Conservation (phyloP, 2,797 vertebrate species). For the Arremon aurantiirostris region DNA sequence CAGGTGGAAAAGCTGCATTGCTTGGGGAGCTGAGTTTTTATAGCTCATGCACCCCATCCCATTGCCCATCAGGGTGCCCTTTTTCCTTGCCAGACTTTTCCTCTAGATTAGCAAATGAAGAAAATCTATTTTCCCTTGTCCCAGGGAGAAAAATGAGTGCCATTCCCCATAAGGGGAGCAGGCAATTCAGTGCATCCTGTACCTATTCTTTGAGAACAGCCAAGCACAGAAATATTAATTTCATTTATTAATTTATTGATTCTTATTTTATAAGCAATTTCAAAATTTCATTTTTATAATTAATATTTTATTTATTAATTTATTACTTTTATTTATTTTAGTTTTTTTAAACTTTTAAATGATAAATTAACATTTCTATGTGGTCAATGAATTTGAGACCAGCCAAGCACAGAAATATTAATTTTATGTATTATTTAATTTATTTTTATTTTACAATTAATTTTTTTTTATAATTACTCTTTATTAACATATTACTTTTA, state of each 20-base stretch:
- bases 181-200: background rate
- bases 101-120: background rate
- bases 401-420: no score
- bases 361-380: no score
- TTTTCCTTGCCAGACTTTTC: background rate
- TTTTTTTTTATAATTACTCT: no score
- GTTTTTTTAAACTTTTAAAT: no score
- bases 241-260: no score
- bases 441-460: no score
- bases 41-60: rapidly evolving
- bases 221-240: background rate
- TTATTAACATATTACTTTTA: no score
- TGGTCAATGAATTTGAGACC: background rate
- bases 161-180: background rate
- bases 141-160: background rate
- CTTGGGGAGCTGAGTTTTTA: background rate
- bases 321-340: no score
- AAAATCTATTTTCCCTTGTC: background rate
- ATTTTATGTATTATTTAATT: no score
- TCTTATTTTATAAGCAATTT: no score
- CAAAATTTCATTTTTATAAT: no score
- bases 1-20: background rate
- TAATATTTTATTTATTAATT: no score
- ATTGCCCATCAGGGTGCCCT: background rate
- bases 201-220: background rate